phyloP scores from a whole-genome alignment of 2,113 vertebrate genomes.

The Microtus richardsoni region DNA sequence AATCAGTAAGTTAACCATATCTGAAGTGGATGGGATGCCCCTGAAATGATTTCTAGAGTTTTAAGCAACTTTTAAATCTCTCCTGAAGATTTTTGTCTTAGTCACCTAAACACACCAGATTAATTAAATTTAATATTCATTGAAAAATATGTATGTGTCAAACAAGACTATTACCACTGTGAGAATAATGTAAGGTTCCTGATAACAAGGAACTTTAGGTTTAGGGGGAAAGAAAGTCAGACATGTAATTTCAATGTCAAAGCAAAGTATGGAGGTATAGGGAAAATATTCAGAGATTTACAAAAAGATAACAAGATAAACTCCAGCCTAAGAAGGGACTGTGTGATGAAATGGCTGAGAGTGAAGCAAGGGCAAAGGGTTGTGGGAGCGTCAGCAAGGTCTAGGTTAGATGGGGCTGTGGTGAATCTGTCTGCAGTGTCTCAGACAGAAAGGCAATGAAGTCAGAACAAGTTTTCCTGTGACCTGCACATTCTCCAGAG shows the following conservation, averaged over 20 bases:
- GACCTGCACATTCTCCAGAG: background rate
- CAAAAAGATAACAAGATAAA: slow-evolving; percentile 17
- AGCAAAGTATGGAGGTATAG: slow-evolving; percentile 15
- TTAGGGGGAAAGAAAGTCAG: background rate
- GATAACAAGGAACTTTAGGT: background rate
- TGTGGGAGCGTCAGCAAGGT: background rate
- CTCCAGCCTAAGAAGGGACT: background rate
- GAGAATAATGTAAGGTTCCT: background rate
- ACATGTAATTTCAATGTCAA: slow-evolving; percentile 40
- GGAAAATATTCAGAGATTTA: slow-evolving; percentile 12
- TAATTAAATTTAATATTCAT: slow-evolving; percentile 33
- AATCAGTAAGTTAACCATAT: slow-evolving; percentile 22
- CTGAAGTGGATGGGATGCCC: background rate
- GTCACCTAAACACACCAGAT: background rate
- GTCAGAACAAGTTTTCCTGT: background rate
- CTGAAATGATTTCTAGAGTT: slow-evolving; percentile 20
- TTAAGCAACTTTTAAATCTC: slow-evolving; percentile 39
- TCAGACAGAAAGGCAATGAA: background rate
- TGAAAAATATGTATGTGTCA: background rate
- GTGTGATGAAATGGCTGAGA: background rate
- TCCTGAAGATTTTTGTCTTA: slow-evolving; percentile 14
- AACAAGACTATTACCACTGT: slow-evolving; percentile 9
- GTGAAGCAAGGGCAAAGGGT: background rate
- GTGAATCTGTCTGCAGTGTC: background rate
- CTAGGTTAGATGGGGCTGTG: background rate